phyloP scores from a whole-genome alignment of 1,140 invertebrate genomes.

The Matsumurasca onukii region DNA sequence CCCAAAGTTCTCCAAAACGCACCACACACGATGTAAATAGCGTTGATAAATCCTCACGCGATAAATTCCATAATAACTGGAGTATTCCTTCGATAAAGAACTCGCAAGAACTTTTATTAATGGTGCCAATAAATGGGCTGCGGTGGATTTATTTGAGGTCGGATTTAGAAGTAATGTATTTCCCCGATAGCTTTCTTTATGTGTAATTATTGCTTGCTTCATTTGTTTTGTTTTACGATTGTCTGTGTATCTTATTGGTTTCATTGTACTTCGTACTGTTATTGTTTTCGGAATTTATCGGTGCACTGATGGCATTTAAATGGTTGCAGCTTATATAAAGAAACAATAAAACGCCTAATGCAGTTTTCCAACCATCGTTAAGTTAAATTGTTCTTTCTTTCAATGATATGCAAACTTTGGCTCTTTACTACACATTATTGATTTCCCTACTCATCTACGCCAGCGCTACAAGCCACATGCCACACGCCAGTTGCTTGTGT shows the following conservation, averaged over 20 bases:
- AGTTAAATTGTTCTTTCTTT: too few relatives aligned
- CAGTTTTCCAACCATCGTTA: too few relatives aligned
- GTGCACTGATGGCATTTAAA: not conserved
- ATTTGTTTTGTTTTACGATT: conserved; percentile 24
- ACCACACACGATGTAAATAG: conserved; percentile 24
- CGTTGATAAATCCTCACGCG: conserved; percentile 4
- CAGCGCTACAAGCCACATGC: too few relatives aligned
- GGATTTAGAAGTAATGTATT: conserved; percentile 25
- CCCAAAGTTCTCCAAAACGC: conserved; percentile 21
- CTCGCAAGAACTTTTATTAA: conserved; percentile 26
- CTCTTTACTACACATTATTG: too few relatives aligned
- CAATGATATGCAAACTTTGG: too few relatives aligned
- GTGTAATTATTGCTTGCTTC: conserved; percentile 25
- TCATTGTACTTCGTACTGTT: too few relatives aligned
- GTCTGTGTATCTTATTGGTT: not conserved
- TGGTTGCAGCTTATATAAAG: not conserved
- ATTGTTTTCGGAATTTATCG: not conserved
- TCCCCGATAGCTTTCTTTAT: conserved; percentile 19
- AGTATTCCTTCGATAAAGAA: conserved; percentile 4
- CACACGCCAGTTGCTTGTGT: too few relatives aligned
- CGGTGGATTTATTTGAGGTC: conserved; percentile 19
- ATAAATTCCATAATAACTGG: conserved; percentile 15
- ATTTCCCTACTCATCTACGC: too few relatives aligned
- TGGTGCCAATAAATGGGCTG: conserved; percentile 19
- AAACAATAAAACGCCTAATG: not conserved